A percentile compares a stretch with the other conserved stretches of the same genome.
phyloP scores from a whole-genome alignment of 2,113 vertebrate species.

The Salminus brasiliensis region DNA sequence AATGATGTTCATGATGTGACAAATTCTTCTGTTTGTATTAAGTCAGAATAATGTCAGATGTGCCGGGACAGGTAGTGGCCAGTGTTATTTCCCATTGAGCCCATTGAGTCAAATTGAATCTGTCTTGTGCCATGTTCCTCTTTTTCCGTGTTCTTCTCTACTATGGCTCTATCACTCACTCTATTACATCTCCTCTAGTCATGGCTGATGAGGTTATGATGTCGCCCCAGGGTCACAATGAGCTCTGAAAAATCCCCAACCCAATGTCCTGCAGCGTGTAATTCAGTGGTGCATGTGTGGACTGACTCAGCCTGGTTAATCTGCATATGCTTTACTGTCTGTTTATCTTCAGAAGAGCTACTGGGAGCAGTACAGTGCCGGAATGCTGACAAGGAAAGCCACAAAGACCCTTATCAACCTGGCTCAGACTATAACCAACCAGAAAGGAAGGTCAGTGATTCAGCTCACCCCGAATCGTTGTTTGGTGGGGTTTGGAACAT shows the following conservation, averaged over 20 bases:
- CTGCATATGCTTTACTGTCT: background rate
- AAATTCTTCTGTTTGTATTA: background rate
- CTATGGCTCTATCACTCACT: background rate
- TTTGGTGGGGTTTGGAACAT: too few relatives aligned
- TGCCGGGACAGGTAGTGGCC: background rate
- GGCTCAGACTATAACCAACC: too few relatives aligned
- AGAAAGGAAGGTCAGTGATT: too few relatives aligned
- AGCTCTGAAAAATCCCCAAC: background rate
- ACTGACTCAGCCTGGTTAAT: too few relatives aligned
- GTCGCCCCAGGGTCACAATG: background rate
- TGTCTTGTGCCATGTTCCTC: background rate
- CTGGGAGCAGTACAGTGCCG: constrained; percentile 53
- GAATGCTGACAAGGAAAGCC: constrained; percentile 51
- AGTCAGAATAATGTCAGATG: background rate
- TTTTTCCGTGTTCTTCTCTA: background rate
- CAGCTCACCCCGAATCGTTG: too few relatives aligned
- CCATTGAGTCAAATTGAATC: background rate
- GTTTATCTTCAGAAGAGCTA: constrained; percentile 44
- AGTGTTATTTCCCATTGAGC: background rate
- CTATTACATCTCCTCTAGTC: constrained; percentile 34
- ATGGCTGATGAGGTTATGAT: constrained; percentile 14
- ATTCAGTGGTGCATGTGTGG: background rate
- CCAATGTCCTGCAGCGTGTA: background rate
- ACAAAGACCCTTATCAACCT: too few relatives aligned
- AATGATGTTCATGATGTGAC: background rate